A percentile compares a stretch with the other conserved stretches of the same genome.
Conservation (phyloP, 2,797 vertebrate genomes). For the Bradypodion ventrale region DNA sequence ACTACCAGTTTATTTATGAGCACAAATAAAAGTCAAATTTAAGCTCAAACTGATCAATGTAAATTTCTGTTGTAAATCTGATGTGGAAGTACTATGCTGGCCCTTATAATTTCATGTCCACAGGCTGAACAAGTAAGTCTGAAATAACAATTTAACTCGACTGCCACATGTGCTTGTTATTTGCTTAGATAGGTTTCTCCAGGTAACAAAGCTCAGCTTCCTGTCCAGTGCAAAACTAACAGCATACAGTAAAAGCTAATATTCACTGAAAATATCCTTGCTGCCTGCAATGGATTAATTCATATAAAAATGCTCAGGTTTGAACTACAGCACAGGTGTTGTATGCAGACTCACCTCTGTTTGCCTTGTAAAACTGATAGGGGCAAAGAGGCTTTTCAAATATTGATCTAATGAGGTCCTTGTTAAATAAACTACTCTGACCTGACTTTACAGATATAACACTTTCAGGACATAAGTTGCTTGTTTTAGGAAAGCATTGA, state of each 20-base stretch:
- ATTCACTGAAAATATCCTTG: not conserved
- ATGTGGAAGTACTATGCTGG: not conserved
- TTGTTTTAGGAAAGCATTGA: not conserved
- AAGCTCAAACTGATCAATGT: not conserved
- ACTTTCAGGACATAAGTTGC: not conserved
- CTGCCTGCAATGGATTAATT: no score
- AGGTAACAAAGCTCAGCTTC: not conserved
- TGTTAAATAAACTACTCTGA: not conserved
- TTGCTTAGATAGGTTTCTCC: not conserved
- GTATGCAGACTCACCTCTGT: not conserved
- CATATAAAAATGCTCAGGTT: not conserved
- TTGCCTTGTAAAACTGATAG: not conserved
- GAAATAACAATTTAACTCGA: not conserved
- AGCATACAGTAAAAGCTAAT: not conserved
- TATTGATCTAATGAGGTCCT: not conserved
- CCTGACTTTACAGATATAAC: not conserved
- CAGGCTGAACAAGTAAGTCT: not conserved
- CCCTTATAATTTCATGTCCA: not conserved
- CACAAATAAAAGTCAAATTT: not conserved
- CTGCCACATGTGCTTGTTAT: not conserved
- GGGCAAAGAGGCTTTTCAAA: not conserved
- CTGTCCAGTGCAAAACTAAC: not conserved
- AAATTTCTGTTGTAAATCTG: not conserved
- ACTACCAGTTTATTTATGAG: not conserved
- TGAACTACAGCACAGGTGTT: not conserved